A percentile compares a stretch with the other conserved stretches of the same genome.
Conservation (phyloP, 2,113 vertebrate genomes). For the Cricetomys ansorgei region DNA sequence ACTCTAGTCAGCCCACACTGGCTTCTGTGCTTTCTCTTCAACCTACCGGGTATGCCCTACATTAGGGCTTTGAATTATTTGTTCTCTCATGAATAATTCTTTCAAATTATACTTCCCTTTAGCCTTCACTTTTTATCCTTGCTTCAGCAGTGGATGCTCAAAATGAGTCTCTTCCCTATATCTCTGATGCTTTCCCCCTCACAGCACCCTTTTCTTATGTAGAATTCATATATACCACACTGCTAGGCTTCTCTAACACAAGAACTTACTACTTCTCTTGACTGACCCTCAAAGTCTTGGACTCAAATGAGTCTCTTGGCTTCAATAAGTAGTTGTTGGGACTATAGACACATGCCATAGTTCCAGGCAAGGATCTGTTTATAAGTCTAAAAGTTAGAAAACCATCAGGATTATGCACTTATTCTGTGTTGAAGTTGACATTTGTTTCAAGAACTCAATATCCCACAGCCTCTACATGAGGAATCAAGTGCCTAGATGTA, state of each 20-base stretch:
- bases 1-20: neutral
- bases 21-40: neutral
- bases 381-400: neutral
- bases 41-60: neutral
- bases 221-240: neutral
- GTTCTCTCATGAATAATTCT: neutral
- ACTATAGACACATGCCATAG: neutral
- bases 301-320: neutral
- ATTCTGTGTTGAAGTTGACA: constrained; percentile 9
- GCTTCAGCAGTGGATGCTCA: neutral
- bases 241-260: neutral
- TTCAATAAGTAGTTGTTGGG: too few relatives aligned
- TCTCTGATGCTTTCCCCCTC: neutral
- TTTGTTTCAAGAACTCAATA: neutral
- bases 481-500: neutral
- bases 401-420: neutral
- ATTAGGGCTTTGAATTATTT: neutral
- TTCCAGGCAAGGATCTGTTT: neutral
- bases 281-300: neutral
- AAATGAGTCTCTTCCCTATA: neutral
- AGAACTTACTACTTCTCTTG: neutral
- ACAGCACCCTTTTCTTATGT: neutral
- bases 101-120: neutral
- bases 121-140: neutral
- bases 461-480: neutral